Base-by-base conservation (phyloP, 92 coral and sea anemone species). In the Parazoanthus swiftii region DNA sequence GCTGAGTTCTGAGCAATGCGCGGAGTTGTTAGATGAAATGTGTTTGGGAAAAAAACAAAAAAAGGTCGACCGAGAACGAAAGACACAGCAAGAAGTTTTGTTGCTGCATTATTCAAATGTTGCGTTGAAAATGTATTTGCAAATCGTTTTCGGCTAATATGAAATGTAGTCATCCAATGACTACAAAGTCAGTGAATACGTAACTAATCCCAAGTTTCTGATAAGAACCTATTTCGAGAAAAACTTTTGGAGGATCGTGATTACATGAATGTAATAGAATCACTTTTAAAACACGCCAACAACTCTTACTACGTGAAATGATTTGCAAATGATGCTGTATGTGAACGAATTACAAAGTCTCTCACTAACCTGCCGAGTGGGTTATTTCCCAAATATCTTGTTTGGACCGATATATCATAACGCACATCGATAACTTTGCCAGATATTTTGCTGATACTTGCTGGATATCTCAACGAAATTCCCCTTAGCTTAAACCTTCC, bases 181-280 rank as follows among this genome's bases (percentile, higher is more conserved):
- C 73, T n/a, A 56, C 85, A 78, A 78, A 48, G n/a, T 81, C 39
- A 65, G 23, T 81, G n/a, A 59, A 38, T 59, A n/a, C 42, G 33
- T 20, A 82, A 38, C 39, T 35, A 35, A 59, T 15, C 26, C 33
- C 16, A 63, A 82, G 2, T 38, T 67, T 42, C 38, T 29, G 33
- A 13, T 82, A 65, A 66, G 51, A 21, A 67, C 33, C 4, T 25
- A 36, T 38, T 56, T 59, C 21, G 74, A 23, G 21, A 48, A 25
- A 4, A 79, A 25, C 4, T 48, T 56, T 79, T 33, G 83, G 42
- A 59, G 20, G 65, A 44, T 6, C 25, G 38, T 54, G 65, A 50
- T 58, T 63, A 59, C 5, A 39, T 81, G 10, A 20, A 63, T 21
- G 25, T 8, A 81, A 81, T 9, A 36, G 63, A 76, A 76, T 76